These are phyloP conservation scores for Andrena minutula DNA, from an alignment of 2,888 invertebrate species.

Conservation along the genomic window DNA sequence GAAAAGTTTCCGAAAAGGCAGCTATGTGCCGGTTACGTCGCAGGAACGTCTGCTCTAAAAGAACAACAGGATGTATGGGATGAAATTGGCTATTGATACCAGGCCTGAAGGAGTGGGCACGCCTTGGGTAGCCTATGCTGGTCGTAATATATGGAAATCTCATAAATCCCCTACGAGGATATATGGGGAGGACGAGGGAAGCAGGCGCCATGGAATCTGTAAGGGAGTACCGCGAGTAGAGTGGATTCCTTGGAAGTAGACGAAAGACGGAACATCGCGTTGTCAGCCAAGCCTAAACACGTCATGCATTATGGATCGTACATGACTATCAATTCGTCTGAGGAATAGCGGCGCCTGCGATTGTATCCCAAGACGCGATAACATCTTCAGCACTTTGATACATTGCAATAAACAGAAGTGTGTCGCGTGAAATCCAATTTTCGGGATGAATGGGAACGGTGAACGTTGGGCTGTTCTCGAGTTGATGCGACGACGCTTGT, in stretches of 20 bases:
- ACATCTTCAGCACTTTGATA: neutral
- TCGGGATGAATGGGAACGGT: neutral
- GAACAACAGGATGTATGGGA: neutral
- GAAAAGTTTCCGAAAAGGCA: neutral
- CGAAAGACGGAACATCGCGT: constrained; percentile 39
- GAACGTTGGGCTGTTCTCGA: neutral
- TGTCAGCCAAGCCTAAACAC: constrained; percentile 19
- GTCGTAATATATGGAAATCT: constrained; percentile 60
- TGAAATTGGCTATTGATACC: constrained; percentile 8
- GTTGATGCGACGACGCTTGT: neutral
- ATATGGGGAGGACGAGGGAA: constrained; percentile 9
- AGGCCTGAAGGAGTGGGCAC: neutral
- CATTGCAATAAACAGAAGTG: neutral
- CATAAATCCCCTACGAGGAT: constrained; percentile 34
- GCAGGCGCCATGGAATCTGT: constrained; percentile 18
- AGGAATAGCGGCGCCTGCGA: neutral
- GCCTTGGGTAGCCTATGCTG: neutral
- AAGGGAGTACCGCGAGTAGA: neutral
- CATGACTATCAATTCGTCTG: constrained; percentile 23
- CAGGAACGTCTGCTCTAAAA: neutral
- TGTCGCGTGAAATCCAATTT: neutral
- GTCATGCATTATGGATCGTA: constrained; percentile 53
- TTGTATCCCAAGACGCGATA: neutral
- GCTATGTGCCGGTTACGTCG: neutral
- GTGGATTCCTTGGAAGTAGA: constrained; percentile 22